Evolutionary conservation across 2,888 invertebrate species (phyloP).

Genomic region (Dryobota labecula): DNA sequence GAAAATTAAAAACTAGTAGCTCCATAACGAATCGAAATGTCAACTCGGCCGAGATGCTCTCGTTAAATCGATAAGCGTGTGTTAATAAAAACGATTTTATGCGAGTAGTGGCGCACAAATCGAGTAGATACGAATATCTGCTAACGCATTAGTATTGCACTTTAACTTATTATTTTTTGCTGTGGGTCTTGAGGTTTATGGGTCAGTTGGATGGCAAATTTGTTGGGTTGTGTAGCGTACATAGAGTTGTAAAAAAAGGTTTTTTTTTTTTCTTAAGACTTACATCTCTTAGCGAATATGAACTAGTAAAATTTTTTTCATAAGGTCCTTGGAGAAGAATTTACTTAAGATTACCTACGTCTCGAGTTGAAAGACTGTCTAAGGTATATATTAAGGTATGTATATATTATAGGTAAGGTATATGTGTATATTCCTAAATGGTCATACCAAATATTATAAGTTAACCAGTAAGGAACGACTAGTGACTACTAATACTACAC

Average conservation of each 20-base stretch:
- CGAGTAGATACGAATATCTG: conserved; percentile 75
- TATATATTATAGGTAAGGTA: no score
- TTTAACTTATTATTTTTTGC: conserved; percentile 67
- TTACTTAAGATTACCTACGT: no score
- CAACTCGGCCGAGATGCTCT: conserved; percentile 61
- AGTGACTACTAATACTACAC: no score
- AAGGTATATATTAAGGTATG: no score
- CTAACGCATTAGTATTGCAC: conserved; percentile 72
- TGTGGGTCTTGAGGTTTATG: not conserved
- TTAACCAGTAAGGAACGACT: not conserved
- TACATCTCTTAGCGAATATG: no score
- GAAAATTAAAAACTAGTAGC: conserved; percentile 68
- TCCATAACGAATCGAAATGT: conserved; percentile 64
- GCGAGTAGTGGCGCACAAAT: conserved; percentile 74
- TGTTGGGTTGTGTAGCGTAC: not conserved
- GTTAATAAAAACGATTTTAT: conserved; percentile 77
- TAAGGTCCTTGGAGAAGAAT: no score
- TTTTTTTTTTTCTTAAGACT: no score
- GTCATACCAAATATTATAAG: not conserved
- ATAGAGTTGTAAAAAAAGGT: no score
- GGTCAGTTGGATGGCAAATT: not conserved
- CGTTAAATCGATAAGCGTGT: conserved; percentile 64
- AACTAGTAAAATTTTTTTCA: no score
- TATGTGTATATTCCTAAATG: not conserved
- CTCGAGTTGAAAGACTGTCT: no score